Conservation (phyloP, 1,140 invertebrate species). For the Potamilus streckersoni region DNA sequence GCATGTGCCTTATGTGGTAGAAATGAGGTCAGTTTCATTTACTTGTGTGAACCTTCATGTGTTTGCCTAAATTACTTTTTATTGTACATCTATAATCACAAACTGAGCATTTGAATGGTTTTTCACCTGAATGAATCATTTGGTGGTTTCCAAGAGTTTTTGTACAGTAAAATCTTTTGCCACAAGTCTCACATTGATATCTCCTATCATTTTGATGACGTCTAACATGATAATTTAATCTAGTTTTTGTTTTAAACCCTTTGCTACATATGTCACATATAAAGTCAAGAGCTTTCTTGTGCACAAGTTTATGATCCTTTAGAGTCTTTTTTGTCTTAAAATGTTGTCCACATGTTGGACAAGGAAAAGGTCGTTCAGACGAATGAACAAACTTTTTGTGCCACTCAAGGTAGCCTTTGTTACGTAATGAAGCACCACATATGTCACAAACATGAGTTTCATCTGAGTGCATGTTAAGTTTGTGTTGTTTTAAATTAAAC, state of each 20-base stretch:
- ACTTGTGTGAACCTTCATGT: constrained; percentile 9
- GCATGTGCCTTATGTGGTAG: too few species aligned
- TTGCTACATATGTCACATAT: constrained; percentile 27
- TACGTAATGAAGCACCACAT: constrained; percentile 17
- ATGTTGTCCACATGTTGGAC: constrained; percentile 6
- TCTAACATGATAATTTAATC: constrained; percentile 14
- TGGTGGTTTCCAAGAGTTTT: constrained; percentile 21
- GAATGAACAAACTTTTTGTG: constrained; percentile 27
- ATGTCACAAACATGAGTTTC: constrained; percentile 13
- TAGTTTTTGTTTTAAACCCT: constrained; percentile 26
- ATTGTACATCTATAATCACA: constrained; percentile 70
- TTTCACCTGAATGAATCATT: constrained; percentile 77
- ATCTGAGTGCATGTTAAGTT: constrained; percentile 2
- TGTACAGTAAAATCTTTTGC: constrained; percentile 22
- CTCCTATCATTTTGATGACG: constrained; percentile 19
- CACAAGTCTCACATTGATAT: constrained; percentile 21
- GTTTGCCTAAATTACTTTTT: constrained; percentile 14
- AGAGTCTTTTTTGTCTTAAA: constrained; percentile 32
- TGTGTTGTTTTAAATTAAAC: constrained; percentile 84
- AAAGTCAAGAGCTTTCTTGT: constrained; percentile 9
- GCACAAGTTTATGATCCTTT: constrained; percentile 26
- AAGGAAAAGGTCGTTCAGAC: constrained; percentile 20
- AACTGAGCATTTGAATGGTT: constrained; percentile 86
- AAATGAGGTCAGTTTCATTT: too few species aligned
- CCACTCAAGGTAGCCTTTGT: constrained; percentile 3